A percentile compares a stretch with the other conserved stretches of the same genome.
These are phyloP conservation scores for Tridacna gigas DNA, from an alignment of 2,888 invertebrate species.

Conservation along the genomic window DNA sequence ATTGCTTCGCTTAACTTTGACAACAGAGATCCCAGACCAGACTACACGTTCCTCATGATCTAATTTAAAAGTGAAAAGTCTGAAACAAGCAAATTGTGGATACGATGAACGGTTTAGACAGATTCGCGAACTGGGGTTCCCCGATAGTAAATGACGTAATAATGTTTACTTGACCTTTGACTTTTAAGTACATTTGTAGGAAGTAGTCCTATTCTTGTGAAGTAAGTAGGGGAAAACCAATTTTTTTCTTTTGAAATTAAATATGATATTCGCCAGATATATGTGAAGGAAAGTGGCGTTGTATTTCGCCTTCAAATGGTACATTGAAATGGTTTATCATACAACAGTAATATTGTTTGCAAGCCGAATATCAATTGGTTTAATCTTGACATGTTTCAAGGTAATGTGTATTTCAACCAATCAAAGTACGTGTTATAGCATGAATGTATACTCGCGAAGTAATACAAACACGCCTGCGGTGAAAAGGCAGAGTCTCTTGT, in stretches of 20 bases:
- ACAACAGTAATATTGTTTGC: not conserved
- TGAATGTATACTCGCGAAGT: conserved; percentile 27
- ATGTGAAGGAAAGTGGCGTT: too few relatives aligned
- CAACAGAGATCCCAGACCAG: too few relatives aligned
- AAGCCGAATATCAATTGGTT: not conserved
- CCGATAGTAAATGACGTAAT: not conserved
- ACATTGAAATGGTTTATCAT: not conserved
- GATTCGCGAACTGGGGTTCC: too few relatives aligned
- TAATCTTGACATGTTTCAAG: not conserved
- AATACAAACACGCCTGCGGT: conserved; percentile 47
- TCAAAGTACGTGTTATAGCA: not conserved
- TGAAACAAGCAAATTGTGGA: too few relatives aligned
- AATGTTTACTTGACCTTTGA: conserved; percentile 10
- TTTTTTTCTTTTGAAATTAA: not conserved
- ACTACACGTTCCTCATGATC: too few relatives aligned
- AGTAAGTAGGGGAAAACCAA: not conserved
- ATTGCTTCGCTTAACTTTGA: too few relatives aligned
- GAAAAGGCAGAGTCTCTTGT: conserved; percentile 59
- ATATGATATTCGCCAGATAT: not conserved
- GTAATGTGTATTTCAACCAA: conserved; percentile 27
- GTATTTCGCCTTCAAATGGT: not conserved
- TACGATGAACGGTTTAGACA: too few relatives aligned
- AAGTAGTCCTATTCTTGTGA: not conserved
- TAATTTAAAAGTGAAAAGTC: too few relatives aligned
- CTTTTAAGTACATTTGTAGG: not conserved